Evolutionary conservation across 2,113 vertebrate species (phyloP), one percentile per base, ranked within the genome.

Genomic region (Chaetodon auriga): DNA sequence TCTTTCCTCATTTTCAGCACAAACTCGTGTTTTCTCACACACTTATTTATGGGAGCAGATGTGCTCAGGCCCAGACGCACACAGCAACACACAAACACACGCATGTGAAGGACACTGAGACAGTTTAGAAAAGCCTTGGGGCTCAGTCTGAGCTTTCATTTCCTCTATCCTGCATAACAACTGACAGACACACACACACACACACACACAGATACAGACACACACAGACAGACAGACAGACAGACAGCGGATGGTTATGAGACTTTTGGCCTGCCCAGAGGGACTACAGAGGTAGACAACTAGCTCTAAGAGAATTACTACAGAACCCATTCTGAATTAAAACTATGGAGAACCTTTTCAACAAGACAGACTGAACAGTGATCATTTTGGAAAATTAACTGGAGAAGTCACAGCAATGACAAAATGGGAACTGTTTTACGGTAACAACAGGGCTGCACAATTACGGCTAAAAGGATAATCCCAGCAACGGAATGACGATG

Each of bases 81-180:
- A 66, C 51, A 79, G 55, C 48, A 64, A 78, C 43, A 54, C 70
- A 86, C 71, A 75, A 62, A 74, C 80, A 78, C 70, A 84, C 38
- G 70, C 79, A 91, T 51, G 80, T 85, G 84, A 87, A 94, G 82
- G 85, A 91, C 91, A 87, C 83, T 84, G 78, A 93, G 92, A 93
- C 92, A 92, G 90, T 93, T 92, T 75, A 87, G 89, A 86, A 75
- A 58, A 80, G 89, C 93, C 93, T 91, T 58, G 48, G 69, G 90
- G 91, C 92, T 61, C 83, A 83, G 92, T 93, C 93, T 92, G 90
- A 95, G 86, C 93, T 95, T 95, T 95, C 92, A 95, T 94, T 95
- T 95, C 94, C 93, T 95, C 92, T 94, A 84, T 92, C 89, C 89
- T 90, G 90, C 91, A 92, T 83, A 83, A 90, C 90, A 91, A 92